A percentile compares a stretch with the other conserved stretches of the same genome.
Evolutionary conservation across 2,888 invertebrate genomes (phyloP).

Genomic region (Panopea generosa): DNA sequence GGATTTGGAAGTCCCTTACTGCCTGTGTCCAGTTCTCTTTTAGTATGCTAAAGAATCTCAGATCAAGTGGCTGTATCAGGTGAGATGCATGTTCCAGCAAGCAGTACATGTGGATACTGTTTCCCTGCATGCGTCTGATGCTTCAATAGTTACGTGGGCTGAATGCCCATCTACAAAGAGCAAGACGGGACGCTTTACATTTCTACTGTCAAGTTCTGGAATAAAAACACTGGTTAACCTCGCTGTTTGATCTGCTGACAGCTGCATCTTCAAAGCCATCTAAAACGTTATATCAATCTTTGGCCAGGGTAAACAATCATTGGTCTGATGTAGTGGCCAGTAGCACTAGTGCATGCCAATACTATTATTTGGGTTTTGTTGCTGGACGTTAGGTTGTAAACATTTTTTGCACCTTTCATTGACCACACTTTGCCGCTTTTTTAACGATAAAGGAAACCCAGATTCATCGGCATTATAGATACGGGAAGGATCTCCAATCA

Average conservation of each 20-base stretch:
- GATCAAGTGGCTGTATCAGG: conserved; percentile 50
- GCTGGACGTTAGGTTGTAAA: conserved; percentile 25
- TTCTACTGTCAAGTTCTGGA: not conserved
- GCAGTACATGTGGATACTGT: conserved; percentile 47
- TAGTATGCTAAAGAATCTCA: conserved; percentile 40
- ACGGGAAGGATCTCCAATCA: conserved; percentile 29
- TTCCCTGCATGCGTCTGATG: conserved; percentile 22
- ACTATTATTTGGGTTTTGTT: conserved; percentile 56
- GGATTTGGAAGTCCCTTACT: conserved; percentile 22
- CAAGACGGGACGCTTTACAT: conserved; percentile 19
- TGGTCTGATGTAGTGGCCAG: conserved; percentile 33
- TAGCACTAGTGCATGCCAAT: conserved; percentile 33
- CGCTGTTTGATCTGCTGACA: conserved; percentile 23
- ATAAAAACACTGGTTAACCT: conserved; percentile 34
- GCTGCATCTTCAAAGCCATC: conserved; percentile 34
- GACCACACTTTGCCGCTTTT: conserved; percentile 44
- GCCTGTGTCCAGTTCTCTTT: conserved; percentile 47
- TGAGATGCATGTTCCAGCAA: conserved; percentile 54
- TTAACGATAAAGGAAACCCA: conserved; percentile 45
- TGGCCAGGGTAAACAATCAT: conserved; percentile 44
- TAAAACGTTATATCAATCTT: conserved; percentile 38
- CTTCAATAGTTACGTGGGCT: conserved; percentile 34
- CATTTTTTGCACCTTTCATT: not conserved
- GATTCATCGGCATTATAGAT: conserved; percentile 46
- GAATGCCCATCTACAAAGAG: conserved; percentile 52